phyloP scores from a whole-genome alignment of 1,140 invertebrate species.

The Carposina sasakii region DNA sequence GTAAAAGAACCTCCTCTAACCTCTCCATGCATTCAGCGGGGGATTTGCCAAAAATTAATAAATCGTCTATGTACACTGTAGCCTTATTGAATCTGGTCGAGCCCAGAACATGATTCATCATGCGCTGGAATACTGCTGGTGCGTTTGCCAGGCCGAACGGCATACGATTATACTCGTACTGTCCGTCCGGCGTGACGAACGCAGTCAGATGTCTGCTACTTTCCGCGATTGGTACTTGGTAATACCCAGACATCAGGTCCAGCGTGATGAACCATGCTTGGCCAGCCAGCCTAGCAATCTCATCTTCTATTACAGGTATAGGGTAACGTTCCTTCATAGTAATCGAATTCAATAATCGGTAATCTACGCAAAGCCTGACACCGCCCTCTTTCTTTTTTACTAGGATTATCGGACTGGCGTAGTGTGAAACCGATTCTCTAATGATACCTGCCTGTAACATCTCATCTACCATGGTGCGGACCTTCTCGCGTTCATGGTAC shows the following conservation, averaged over 20 bases:
- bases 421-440: slow-evolving; percentile 17
- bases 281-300: slow-evolving; percentile 36
- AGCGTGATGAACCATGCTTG: slow-evolving; percentile 23
- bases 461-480: slow-evolving; percentile 16
- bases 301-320: slow-evolving; percentile 63
- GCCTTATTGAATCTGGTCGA: background rate
- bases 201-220: background rate
- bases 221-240: background rate
- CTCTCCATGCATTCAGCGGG: slow-evolving; percentile 14
- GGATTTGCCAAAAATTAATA: slow-evolving; percentile 14
- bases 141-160: slow-evolving; percentile 37
- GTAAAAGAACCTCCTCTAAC: slow-evolving; percentile 1
- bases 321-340: slow-evolving; percentile 52
- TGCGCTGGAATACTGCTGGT: slow-evolving; percentile 26
- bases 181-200: slow-evolving; percentile 22
- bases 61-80: slow-evolving; percentile 25
- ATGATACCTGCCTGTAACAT: slow-evolving; percentile 6
- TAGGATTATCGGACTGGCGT: slow-evolving; percentile 23
- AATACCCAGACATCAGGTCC: slow-evolving; percentile 29
- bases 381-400: slow-evolving; percentile 25
- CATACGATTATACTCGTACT: slow-evolving; percentile 29
- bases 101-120: slow-evolving; percentile 15
- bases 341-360: slow-evolving; percentile 53
- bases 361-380: slow-evolving; percentile 42
- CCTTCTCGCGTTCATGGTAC: slow-evolving; percentile 6